Conservation (phyloP, 2,113 vertebrate genomes). For the Syrmaticus mikado region DNA sequence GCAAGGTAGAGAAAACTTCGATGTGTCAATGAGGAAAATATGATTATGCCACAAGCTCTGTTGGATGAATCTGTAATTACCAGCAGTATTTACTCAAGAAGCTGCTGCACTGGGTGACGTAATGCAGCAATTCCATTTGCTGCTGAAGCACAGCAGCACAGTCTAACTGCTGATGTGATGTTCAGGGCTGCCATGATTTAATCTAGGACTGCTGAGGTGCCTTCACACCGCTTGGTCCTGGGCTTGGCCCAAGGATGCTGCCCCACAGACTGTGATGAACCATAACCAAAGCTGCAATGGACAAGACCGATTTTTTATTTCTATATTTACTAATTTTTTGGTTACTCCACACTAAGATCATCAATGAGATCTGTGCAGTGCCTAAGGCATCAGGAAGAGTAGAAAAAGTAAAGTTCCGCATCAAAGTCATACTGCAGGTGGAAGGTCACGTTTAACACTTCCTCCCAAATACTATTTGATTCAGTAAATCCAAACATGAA, state of each 20-base stretch:
- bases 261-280: background rate
- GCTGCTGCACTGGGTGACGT: background rate
- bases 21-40: background rate
- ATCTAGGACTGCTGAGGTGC: rapidly evolving
- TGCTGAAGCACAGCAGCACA: background rate
- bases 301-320: background rate
- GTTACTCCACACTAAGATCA: background rate
- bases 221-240: background rate
- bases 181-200: background rate
- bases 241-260: background rate
- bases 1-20: background rate
- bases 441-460: background rate
- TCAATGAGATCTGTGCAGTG: background rate
- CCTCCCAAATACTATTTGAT: background rate
- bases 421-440: background rate
- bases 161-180: background rate
- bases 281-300: background rate
- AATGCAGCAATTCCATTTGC: background rate
- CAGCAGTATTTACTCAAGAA: background rate
- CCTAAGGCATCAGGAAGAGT: background rate
- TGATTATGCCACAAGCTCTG: background rate
- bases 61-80: background rate
- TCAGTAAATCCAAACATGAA: background rate
- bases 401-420: background rate
- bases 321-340: background rate